Evolutionary conservation across 2,888 invertebrate genomes (phyloP), one percentile per base, ranked within the genome.

Genomic region (Watsonalla cultraria): DNA sequence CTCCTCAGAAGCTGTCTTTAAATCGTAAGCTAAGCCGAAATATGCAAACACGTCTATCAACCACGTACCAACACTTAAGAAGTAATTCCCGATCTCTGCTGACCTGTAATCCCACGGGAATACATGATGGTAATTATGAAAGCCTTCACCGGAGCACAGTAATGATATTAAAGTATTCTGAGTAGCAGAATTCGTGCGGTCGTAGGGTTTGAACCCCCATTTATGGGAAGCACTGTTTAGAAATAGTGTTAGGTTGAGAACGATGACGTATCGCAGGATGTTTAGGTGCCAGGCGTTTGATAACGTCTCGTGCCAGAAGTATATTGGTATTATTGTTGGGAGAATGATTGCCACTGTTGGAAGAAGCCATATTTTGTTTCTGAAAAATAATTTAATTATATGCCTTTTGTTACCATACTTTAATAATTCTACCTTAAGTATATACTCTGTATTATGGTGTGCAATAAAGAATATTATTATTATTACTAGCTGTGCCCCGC

Each of bases 161-260:
- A 53, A 55, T 0, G 75, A 64, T 11, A 51, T 51, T 4, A 73
- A 61, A 2, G 52, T 54, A 64, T 66, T 72, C 11, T 42, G 42
- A 11, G 42, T 42, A 11, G 42, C 9, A 2, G 42, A 42, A 11
- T 11, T 42, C 2, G 9, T 8, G 8, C 11, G 8, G 57, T 93
- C 78, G 55, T 82, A 85, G 35, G 84, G 83, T 47, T 72, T 75
- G 54, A 74, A 66, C 11, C 84, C 86, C 75, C 76, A 83, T 48
- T 71, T 62, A 73, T 93, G 93, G n/a, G 93, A 93, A 0, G 89
- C 90, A 61, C 92, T 92, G 79, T 94, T 94, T 14, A 93, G 92
- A 13, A 91, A 74, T 92, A 93, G 93, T 0, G 93, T 93, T 61
- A 86, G 84, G 72, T 94, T 91, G 37, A 94, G 82, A 1, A 84